Conservation (phyloP, 64 coral and sea anemone genomes). For the Exaiptasia diaphana region DNA sequence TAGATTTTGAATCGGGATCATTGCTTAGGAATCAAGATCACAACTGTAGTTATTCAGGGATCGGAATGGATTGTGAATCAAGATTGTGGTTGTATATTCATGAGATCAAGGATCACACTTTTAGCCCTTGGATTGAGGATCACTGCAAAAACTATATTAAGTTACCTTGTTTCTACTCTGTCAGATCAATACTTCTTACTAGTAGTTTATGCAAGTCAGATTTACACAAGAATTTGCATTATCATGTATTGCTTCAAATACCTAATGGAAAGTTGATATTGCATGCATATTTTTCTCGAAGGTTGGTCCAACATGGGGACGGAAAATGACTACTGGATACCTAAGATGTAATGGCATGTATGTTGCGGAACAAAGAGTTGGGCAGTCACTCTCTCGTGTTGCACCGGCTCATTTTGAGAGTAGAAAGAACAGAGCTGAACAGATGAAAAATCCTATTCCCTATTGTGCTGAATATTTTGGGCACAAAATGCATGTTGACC, state of each 20-base stretch:
- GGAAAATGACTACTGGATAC: slow-evolving; percentile 11
- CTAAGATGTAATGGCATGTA: not conserved
- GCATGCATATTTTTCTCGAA: not conserved
- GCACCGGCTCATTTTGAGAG: not conserved
- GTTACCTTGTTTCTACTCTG: no score
- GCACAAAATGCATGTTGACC: slow-evolving; percentile 3
- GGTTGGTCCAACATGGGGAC: slow-evolving; percentile 11
- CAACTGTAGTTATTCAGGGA: no score
- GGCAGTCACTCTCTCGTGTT: not conserved
- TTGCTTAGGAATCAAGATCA: no score
- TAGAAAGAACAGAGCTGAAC: not conserved
- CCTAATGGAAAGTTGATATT: not conserved
- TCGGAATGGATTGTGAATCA: no score
- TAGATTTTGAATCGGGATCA: no score
- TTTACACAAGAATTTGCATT: no score
- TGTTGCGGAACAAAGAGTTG: not conserved
- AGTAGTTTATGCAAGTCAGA: no score
- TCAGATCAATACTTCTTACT: no score
- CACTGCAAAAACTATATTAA: not conserved
- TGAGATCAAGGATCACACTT: no score
- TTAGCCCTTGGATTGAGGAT: not conserved
- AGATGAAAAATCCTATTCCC: not conserved
- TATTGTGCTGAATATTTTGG: slow-evolving; percentile 18
- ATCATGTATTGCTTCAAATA: no score
- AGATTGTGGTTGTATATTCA: no score